A percentile compares a stretch with the other conserved stretches of the same genome.
phyloP scores from a whole-genome alignment of 2,888 invertebrate genomes.

The Candidula unifasciata region DNA sequence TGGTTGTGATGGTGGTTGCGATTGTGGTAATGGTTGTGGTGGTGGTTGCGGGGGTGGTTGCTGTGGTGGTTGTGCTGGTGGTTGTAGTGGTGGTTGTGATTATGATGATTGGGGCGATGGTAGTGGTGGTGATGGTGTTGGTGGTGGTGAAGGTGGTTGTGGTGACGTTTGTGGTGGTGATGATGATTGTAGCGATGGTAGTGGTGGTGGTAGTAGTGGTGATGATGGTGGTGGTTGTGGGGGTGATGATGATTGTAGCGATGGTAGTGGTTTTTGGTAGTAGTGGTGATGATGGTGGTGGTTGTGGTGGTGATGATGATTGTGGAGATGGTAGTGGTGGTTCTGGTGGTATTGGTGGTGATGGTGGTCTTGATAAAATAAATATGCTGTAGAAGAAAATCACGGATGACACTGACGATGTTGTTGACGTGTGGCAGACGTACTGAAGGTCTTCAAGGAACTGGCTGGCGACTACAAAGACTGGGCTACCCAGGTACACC shows the following conservation, averaged over 20 bases:
- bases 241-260: no score
- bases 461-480: background rate
- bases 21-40: no score
- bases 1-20: no score
- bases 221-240: no score
- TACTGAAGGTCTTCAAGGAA: background rate
- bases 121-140: background rate
- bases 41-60: no score
- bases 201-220: no score
- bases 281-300: no score
- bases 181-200: background rate
- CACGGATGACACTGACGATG: background rate
- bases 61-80: no score
- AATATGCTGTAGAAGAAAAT: background rate
- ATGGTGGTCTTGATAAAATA: background rate
- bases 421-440: background rate
- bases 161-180: background rate
- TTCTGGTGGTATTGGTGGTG: no score
- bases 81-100: background rate
- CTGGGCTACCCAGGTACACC: background rate
- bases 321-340: no score
- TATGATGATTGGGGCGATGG: background rate
- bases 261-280: no score
- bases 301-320: no score
- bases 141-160: background rate